Evolutionary conservation across 2,888 invertebrate species (phyloP), one percentile per base, ranked within the genome.

Genomic region (Lasioglossum lativentre): DNA sequence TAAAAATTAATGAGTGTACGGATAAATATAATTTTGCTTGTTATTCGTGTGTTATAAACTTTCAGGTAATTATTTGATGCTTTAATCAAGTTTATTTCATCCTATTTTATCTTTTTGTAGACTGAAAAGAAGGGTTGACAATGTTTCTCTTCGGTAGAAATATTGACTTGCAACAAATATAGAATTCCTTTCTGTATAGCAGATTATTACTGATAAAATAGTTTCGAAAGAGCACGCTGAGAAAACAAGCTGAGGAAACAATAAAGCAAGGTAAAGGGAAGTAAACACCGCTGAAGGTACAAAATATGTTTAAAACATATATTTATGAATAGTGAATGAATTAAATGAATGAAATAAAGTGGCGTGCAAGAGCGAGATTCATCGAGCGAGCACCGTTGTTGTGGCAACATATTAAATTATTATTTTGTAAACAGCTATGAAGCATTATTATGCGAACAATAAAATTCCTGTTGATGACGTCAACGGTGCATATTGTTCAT

Each of bases 361-460:
- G 14, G 5, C 10, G 59, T 59, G 27, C 27, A 30, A 16, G 6
- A 30, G 16, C 30, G 63, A 12, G 12, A 12, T 27, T 63, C 5
- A 30, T 30, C 63, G 63, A 30, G 30, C 63, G 16, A 63, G 63
- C 63, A 30, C 30, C 10, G 63, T 63, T 63, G 63, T 1, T 5
- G 16, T 4, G 59, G 5, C 6, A 5, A 63, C 63, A 16, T 3
- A 5, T 30, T 27, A 30, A 63, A 30, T 63, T 30, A 63, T 12
- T 16, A 63, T 30, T 63, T 30, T 6, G 30, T 63, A 6, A 63
- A 63, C 27, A 30, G 30, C 2, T 63, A 16, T 16, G 27, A 63
- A 63, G 27, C 30, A 30, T 63, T 63, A 30, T 63, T 63, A 63
- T 30, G 63, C 16, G 63, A 63, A 63, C 63, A 63, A 63, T 63